Evolutionary conservation across 2,797 vertebrate species (phyloP).

Genomic region (Ptychadena robeensis): DNA sequence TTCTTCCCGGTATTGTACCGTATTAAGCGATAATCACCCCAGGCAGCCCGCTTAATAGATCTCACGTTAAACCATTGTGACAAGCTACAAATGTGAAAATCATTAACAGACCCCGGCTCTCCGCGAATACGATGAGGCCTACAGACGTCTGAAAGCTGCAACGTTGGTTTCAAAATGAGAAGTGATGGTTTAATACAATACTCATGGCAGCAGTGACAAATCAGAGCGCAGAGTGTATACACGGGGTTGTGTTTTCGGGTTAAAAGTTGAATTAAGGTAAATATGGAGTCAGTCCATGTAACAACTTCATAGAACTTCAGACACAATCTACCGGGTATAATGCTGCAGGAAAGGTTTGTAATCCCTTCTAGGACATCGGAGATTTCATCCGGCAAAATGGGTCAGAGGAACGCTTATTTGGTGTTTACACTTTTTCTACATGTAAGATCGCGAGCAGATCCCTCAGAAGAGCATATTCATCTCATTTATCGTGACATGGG

Average conservation of each 20-base stretch:
- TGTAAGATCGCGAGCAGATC: no score
- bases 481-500: no score
- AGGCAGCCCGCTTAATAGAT: constrained; percentile 16
- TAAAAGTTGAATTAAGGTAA: constrained; percentile 19
- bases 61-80: constrained; percentile 52
- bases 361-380: background rate
- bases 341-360: background rate
- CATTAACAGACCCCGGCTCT: constrained; percentile 17
- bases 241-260: background rate
- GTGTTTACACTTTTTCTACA: no score
- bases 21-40: constrained; percentile 49
- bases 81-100: constrained; percentile 60
- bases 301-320: background rate
- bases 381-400: no score
- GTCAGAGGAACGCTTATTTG: no score
- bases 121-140: background rate
- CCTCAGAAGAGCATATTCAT: no score
- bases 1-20: background rate
- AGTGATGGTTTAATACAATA: constrained; percentile 17
- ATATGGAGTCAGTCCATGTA: background rate
- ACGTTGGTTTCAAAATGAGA: constrained; percentile 7
- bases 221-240: background rate
- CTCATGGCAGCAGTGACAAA: background rate
- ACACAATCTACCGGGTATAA: background rate
- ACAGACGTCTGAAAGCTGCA: background rate